phyloP scores from a whole-genome alignment of 2,888 invertebrate genomes.

The Tetrapedia diversipes region DNA sequence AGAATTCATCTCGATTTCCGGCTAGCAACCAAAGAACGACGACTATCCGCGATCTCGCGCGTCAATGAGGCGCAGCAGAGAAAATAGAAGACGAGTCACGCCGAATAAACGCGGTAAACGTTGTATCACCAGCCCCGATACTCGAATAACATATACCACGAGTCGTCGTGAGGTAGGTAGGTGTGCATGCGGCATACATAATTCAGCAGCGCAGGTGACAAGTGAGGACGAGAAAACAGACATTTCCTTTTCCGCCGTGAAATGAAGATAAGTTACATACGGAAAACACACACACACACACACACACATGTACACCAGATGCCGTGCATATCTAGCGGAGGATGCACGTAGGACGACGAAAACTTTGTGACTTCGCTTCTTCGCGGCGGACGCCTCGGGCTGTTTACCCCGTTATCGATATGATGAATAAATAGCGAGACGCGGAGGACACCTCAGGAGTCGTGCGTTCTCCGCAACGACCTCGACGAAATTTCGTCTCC shows the following conservation, averaged over 20 bases:
- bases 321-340: conserved; percentile 41
- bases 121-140: conserved; percentile 51
- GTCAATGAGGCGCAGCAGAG: neutral
- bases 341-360: conserved; percentile 34
- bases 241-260: conserved; percentile 71
- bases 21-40: conserved; percentile 41
- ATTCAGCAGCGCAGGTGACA: conserved; percentile 70
- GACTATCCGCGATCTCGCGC: conserved; percentile 19
- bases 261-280: conserved; percentile 73
- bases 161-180: conserved; percentile 11
- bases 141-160: conserved; percentile 60
- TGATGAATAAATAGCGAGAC: conserved; percentile 44
- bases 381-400: conserved; percentile 20
- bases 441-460: neutral
- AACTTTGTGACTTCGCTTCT: conserved; percentile 22
- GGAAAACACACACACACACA: conserved; percentile 58
- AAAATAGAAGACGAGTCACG: conserved; percentile 37
- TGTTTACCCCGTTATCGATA: conserved; percentile 49
- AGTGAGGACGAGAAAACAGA: conserved; percentile 73
- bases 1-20: neutral
- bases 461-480: neutral
- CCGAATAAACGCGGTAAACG: conserved; percentile 58
- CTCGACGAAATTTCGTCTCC: conserved; percentile 13
- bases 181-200: conserved; percentile 64
- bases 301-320: no score